Conservation (phyloP, 2,888 invertebrate species). For the Synanthedon andrenaeformis region DNA sequence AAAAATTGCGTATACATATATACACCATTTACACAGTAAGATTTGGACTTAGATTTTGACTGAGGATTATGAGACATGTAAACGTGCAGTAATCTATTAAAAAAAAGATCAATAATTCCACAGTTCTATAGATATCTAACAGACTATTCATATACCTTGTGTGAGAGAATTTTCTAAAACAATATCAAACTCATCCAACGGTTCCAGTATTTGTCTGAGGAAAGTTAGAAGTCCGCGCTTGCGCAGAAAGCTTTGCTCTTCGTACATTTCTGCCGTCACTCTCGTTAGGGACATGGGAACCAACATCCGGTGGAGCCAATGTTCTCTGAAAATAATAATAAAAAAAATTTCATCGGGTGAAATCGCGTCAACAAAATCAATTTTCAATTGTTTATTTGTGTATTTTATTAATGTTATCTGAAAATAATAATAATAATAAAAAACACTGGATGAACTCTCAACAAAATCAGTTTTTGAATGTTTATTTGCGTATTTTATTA, state of each 20-base stretch:
- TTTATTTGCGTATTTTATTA: no score
- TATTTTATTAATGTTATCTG: no score
- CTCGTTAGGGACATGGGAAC: slow-evolving; percentile 91
- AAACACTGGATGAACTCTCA: no score
- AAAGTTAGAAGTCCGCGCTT: slow-evolving; percentile 88
- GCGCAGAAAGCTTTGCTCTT: slow-evolving; percentile 94
- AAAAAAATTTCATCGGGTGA: not conserved
- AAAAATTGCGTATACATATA: no score
- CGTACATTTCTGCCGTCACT: slow-evolving; percentile 93
- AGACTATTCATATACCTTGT: slow-evolving; percentile 49
- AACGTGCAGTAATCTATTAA: no score
- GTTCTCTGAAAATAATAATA: slow-evolving; percentile 74
- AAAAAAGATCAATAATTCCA: no score
- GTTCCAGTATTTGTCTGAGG: slow-evolving; percentile 89
- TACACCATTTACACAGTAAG: no score
- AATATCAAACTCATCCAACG: slow-evolving; percentile 89
- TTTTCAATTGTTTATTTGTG: no score
- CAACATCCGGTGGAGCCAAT: slow-evolving; percentile 90
- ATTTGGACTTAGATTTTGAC: no score
- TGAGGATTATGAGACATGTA: no score
- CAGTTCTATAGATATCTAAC: not conserved
- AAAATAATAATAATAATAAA: no score
- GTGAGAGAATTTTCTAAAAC: slow-evolving; percentile 89
- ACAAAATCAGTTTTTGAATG: no score
- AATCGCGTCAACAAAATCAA: slow-evolving; percentile 1